Percentiles rank a stretch among this genome's conserved stretches.
Conservation (phyloP, 2,888 invertebrate genomes). For the Lithophane leautieri region DNA sequence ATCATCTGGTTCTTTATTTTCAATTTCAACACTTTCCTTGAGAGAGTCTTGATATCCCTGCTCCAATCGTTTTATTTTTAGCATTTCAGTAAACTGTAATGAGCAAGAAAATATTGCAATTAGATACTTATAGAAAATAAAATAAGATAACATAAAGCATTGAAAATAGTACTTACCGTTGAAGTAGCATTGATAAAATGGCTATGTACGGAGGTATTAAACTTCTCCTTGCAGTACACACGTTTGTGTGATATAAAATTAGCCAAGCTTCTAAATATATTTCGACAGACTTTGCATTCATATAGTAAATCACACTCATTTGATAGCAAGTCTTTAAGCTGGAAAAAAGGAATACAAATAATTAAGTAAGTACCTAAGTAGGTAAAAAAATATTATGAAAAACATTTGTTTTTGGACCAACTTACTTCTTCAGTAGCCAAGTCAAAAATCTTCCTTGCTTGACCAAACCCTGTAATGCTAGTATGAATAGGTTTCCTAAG, state of each 20-base stretch:
- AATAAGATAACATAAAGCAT: slow-evolving; percentile 14
- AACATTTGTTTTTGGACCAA: slow-evolving; percentile 30
- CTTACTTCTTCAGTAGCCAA: slow-evolving; percentile 94
- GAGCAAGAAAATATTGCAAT: slow-evolving; percentile 19
- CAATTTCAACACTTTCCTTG: slow-evolving; percentile 69
- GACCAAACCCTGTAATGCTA: slow-evolving; percentile 92
- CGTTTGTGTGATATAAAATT: slow-evolving; percentile 98
- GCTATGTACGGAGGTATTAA: slow-evolving; percentile 84
- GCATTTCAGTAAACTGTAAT: slow-evolving; percentile 83
- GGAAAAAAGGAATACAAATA: slow-evolving; percentile 69
- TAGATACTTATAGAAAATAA: background rate
- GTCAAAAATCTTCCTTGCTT: slow-evolving; percentile 93
- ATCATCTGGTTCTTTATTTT: slow-evolving; percentile 67
- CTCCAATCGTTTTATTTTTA: slow-evolving; percentile 88
- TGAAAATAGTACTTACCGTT: slow-evolving; percentile 79
- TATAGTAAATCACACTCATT: slow-evolving; percentile 97
- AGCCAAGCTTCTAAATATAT: slow-evolving; percentile 95
- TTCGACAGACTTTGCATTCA: slow-evolving; percentile 96
- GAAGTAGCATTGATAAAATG: slow-evolving; percentile 85
- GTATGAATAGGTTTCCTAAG: slow-evolving; percentile 92
- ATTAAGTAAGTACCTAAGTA: background rate
- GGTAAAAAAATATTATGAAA: background rate
- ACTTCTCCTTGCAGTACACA: slow-evolving; percentile 93
- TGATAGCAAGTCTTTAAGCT: slow-evolving; percentile 93
- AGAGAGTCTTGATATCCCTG: slow-evolving; percentile 84